phyloP scores from a whole-genome alignment of 2,888 invertebrate species.

The Baccha elongata region DNA sequence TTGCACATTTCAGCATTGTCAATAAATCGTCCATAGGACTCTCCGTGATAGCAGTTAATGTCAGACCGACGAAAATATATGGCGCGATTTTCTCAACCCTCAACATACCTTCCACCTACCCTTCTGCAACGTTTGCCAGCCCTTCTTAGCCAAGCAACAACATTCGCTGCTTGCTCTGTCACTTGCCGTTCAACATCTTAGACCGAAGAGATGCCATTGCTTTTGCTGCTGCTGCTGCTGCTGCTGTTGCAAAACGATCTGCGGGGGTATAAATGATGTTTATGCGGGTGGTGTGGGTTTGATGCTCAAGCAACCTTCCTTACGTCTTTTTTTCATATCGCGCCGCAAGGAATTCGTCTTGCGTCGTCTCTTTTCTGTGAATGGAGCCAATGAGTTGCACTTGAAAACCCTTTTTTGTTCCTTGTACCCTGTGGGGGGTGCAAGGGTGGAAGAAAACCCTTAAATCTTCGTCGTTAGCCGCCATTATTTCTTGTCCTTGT shows the following conservation, averaged over 20 bases:
- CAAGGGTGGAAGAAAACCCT: slow-evolving; percentile 65
- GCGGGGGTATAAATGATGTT: slow-evolving; percentile 76
- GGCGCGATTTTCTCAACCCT: slow-evolving; percentile 75
- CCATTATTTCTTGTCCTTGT: slow-evolving; percentile 81
- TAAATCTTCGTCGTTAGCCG: slow-evolving; percentile 79
- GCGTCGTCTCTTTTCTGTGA: slow-evolving; percentile 65
- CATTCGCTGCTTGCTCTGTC: slow-evolving; percentile 57
- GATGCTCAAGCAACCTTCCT: slow-evolving; percentile 13
- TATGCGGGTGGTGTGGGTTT: slow-evolving; percentile 60
- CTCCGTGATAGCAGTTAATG: slow-evolving; percentile 83
- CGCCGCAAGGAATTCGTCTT: slow-evolving; percentile 73
- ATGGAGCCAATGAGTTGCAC: slow-evolving; percentile 73
- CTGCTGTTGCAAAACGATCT: slow-evolving; percentile 71
- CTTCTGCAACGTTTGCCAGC: slow-evolving; percentile 59
- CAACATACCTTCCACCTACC: not conserved
- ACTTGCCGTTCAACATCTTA: slow-evolving; percentile 70
- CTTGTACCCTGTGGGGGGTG: not conserved
- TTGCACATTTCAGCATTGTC: slow-evolving; percentile 79
- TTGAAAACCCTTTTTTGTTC: slow-evolving; percentile 57
- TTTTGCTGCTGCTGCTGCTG: slow-evolving; percentile 52
- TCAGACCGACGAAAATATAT: slow-evolving; percentile 83
- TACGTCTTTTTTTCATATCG: slow-evolving; percentile 34
- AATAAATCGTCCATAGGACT: slow-evolving; percentile 81
- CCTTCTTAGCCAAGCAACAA: slow-evolving; percentile 51
- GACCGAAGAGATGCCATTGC: slow-evolving; percentile 59